phyloP scores from a whole-genome alignment of 1,140 invertebrate species.

The Eriocheir sinensis region DNA sequence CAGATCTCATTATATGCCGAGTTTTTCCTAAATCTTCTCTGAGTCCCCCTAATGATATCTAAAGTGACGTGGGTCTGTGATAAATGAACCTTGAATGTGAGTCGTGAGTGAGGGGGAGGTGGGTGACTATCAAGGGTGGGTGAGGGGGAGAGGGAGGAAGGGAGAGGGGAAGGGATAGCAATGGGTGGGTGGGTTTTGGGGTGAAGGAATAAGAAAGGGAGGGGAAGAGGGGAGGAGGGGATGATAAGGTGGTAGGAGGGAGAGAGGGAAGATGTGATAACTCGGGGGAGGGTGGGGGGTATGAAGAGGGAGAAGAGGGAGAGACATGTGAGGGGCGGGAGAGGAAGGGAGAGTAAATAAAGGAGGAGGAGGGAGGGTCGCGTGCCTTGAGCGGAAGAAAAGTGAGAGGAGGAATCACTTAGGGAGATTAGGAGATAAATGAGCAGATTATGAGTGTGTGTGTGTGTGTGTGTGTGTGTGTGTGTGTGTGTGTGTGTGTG shows the following conservation, averaged over 20 bases:
- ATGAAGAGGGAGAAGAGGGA: not conserved
- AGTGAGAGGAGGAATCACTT: not conserved
- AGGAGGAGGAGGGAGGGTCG: not conserved
- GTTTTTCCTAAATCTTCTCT: not conserved
- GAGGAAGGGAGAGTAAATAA: not conserved
- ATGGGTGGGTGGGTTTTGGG: not conserved
- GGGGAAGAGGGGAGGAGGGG: not conserved
- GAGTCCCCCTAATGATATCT: not conserved
- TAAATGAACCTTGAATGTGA: not conserved
- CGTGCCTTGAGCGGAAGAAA: not conserved
- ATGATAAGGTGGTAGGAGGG: not conserved
- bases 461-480: slow-evolving; percentile 22
- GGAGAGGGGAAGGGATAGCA: not conserved
- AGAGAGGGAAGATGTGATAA: not conserved
- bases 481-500: not conserved
- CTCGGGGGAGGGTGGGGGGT: too few species aligned
- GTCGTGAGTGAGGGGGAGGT: not conserved
- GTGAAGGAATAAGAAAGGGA: not conserved
- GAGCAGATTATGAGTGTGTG: not conserved
- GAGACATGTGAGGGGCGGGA: not conserved
- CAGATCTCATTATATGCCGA: not conserved
- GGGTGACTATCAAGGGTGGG: not conserved
- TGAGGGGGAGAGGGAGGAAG: not conserved
- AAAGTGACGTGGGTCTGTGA: not conserved
- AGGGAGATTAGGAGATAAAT: slow-evolving; percentile 2